Evolutionary conservation across 2,888 invertebrate species (phyloP), one percentile per base, ranked within the genome.

Genomic region (Apamea crenata): DNA sequence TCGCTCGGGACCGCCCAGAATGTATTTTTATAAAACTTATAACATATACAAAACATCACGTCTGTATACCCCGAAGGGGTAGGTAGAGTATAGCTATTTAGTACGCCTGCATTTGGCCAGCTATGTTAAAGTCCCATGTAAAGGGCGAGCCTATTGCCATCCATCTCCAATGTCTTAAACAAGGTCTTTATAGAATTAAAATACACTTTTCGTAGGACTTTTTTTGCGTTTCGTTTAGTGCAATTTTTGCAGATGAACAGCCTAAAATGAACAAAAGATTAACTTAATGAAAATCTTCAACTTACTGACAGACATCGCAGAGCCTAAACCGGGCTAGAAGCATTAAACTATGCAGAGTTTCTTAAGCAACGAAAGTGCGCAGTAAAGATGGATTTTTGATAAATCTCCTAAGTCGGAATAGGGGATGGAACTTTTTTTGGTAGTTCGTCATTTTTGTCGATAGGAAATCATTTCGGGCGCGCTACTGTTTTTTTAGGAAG

Each of bases 1-100:
- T 5, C 65, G 29, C 12, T 59, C 5, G 78, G 81, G 5, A 66
- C 72, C 84, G 81, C 84, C 84, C 74, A n/a, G 10, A 10, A 18
- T 12, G 1, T 6, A 12, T 36, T 1, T 40, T 59, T 18, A 5
- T 18, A 10, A 1, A 66, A 10, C 12, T 12, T 59, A 18, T 10
- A 18, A 32, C 0, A 5, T 12, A 18, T 6, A 16, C 2, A 5
- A 29, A 53, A 25, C 32, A 36, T 18, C 18, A 36, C 6, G 10
- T 10, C 0, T 18, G 16, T 18, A 1, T 16, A 5, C 7, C 29
- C 7, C 25, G 0, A 70, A 70, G 53, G 10, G 10, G 16, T 25
- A 32, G 25, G 6, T 18, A 56, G 53, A 10, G 8, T 32, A 16
- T 32, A 53, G 32, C 25, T 50, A 68, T 7, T n/a, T n/a, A 47